Base-by-base conservation (phyloP, 2,888 invertebrate genomes). In the Lithophane ornitopus region DNA sequence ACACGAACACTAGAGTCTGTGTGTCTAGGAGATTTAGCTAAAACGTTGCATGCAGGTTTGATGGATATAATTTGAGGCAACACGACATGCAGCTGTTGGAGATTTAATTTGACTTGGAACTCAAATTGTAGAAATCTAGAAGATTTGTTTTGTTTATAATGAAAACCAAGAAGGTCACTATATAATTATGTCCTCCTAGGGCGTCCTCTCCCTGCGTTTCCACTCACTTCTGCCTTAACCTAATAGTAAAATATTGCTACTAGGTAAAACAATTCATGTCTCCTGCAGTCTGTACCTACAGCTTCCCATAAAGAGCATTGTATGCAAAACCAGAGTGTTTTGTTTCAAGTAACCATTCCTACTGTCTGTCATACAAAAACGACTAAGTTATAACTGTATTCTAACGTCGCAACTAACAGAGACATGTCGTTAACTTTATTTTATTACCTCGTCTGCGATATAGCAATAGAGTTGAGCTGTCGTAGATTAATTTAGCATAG, bases 251-350 rank as follows among this genome's bases (percentile, higher is more conserved):
- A 9, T 28, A 72, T 72, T 72, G 2, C 6, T 6, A 54, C 6
- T 12, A 54, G 54, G 54, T 54, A 44, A 34, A 77, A 54, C 22
- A 52, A 71, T 49, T 56, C 26, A 28, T 39, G 26, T 54, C 26
- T 0, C 26, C 3, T 26, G 66, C 82, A 73, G 44, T 78, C 88
- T 3, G n/a, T 90, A 87, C n/a, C n/a, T n/a, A n/a, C 89, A 70
- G 46, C 61, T 76, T 82, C 78, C 78, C 82, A 87, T 85, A 87
- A 85, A 85, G 75, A 70, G 81, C 84, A 90, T 91, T 91, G 72
- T 73, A 72, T 72, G 88, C 85, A 82, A 89, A 89, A 66, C 79
- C 70, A 68, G 39, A 41, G n/a, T 63, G 73, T 78, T 80, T 82
- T 85, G 76, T 79, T 68, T 63, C 65, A 69, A 61, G 62, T 70